A percentile compares a stretch with the other conserved stretches of the same genome.
phyloP scores from a whole-genome alignment of 2,797 vertebrate species.

The Oreonectes daqikongensis region DNA sequence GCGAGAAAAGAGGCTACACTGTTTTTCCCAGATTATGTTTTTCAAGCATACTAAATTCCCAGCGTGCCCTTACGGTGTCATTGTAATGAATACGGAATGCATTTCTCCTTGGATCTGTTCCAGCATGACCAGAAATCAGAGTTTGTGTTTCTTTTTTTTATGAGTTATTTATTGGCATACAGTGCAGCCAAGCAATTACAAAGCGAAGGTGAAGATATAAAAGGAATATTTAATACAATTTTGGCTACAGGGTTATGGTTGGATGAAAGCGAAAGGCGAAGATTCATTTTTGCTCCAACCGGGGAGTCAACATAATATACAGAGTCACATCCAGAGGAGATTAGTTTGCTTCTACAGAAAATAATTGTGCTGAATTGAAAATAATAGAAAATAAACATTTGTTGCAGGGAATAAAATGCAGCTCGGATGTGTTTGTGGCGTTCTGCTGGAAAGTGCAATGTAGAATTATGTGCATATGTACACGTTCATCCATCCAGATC shows the following conservation, averaged over 20 bases:
- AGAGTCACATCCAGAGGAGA: slow-evolving; percentile 48
- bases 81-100: slow-evolving; percentile 19
- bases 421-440: neutral
- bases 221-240: slow-evolving; percentile 51
- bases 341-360: slow-evolving; percentile 39
- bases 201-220: slow-evolving; percentile 49
- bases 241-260: slow-evolving; percentile 37
- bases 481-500: neutral
- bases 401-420: neutral
- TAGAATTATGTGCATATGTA: neutral
- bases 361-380: slow-evolving; percentile 26
- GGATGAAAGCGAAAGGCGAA: slow-evolving; percentile 40
- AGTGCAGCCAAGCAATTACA: slow-evolving; percentile 49
- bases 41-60: slow-evolving; percentile 20
- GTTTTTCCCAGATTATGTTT: slow-evolving; percentile 17
- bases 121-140: slow-evolving; percentile 26
- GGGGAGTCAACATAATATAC: slow-evolving; percentile 45
- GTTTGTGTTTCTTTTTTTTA: slow-evolving; percentile 3
- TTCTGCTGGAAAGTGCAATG: neutral
- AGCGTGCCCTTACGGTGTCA: slow-evolving; percentile 25
- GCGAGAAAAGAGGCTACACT: neutral
- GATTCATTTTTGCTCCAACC: slow-evolving; percentile 41
- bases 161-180: slow-evolving; percentile 44
- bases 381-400: slow-evolving; percentile 5
- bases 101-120: slow-evolving; percentile 25